Evolutionary conservation across 2,888 invertebrate genomes (phyloP).

Genomic region (Chrysolina americana): DNA sequence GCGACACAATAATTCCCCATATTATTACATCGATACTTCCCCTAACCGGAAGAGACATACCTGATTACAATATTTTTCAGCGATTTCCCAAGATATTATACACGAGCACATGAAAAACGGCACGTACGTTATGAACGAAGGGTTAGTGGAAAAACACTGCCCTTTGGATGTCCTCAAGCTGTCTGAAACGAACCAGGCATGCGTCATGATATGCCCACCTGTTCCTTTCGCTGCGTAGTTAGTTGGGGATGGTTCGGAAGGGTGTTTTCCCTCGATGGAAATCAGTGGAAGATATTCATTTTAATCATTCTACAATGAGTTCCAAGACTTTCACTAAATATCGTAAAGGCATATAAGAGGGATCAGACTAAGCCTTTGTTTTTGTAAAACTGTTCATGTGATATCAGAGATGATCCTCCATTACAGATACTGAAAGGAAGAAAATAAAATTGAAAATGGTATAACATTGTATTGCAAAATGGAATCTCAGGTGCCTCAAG

Average conservation of each 20-base stretch:
- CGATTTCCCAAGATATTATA: conserved; percentile 1
- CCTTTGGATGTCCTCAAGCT: conserved; percentile 49
- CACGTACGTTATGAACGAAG: conserved; percentile 19
- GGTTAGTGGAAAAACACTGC: conserved; percentile 30
- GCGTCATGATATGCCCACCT: conserved; percentile 42
- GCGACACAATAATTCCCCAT: not conserved
- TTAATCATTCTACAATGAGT: not conserved
- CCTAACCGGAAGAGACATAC: not conserved
- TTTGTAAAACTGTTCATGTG: no score
- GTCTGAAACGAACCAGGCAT: conserved; percentile 42
- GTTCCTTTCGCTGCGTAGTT: conserved; percentile 32
- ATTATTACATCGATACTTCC: conserved; percentile 3
- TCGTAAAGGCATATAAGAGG: no score
- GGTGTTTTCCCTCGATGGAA: conserved; percentile 14
- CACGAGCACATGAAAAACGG: conserved; percentile 14
- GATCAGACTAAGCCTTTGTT: no score
- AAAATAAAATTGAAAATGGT: no score
- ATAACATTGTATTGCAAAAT: no score
- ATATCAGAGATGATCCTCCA: no score
- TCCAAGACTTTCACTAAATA: no score
- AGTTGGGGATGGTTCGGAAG: not conserved
- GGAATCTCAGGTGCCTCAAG: no score
- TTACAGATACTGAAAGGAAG: no score
- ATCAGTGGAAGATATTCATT: not conserved
- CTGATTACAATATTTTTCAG: conserved; percentile 1